Evolutionary conservation across 2,888 invertebrate species (phyloP), one percentile per base, ranked within the genome.

Genomic region (Torymus auratus): DNA sequence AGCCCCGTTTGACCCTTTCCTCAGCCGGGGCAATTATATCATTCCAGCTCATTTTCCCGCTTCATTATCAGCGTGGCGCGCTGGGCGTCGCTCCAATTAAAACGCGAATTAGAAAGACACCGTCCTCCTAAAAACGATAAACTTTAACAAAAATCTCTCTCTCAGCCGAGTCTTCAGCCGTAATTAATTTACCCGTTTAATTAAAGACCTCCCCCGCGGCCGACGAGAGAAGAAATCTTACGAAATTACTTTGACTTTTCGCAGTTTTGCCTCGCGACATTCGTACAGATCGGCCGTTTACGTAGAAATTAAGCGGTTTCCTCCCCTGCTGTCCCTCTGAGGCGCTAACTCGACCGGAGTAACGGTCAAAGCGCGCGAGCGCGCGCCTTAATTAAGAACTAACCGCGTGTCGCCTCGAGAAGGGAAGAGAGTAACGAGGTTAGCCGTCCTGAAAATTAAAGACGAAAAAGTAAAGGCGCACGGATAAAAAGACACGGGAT

Each of bases 311-410:
- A 78, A 74, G 73, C 65, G 81, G 64, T 78, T 74, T 73, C 56
- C n/a, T 50, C 13, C 62, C 14, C 11, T 56, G 10, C 20, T 23
- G 2, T n/a, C 28, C 15, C 11, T 50, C 58, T 50, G 55, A 64
- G 77, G 73, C 55, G 77, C 67, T 64, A 73, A 73, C 69, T 70
- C 70, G 74, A 58, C 56, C 56, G 53, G 61, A 75, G 77, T 78
- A 77, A 82, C 78, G 82, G 83, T 83, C 80, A 84, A 78, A 84
- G 78, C 41, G 41, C 7, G 20, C 41, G 7, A n/a, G n/a, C 5
- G 75, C 55, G 62, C 50, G 11, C 74, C 69, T 79, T 82, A 80
- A 82, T 81, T 80, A 82, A 76, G 78, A 78, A 83, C 41, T 60
- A 69, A 77, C 72, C 64, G 74, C 65, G 76, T 60, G 70, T 60